Evolutionary conservation across 2,113 vertebrate genomes (phyloP).

Genomic region (Barbus barbus): DNA sequence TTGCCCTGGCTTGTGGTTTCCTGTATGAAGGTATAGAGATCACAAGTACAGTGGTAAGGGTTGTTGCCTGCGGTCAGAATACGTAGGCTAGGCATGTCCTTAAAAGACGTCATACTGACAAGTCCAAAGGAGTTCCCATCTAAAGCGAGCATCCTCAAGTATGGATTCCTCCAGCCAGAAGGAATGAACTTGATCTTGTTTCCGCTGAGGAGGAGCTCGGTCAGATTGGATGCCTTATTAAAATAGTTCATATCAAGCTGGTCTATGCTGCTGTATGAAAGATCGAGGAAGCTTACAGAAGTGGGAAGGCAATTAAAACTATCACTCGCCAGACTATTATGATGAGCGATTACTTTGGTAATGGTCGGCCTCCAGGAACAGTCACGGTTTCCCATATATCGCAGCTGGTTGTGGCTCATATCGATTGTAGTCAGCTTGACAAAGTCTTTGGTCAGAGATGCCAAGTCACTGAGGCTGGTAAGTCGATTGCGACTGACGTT

Average conservation of each 20-base stretch:
- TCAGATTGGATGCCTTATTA: constrained; percentile 64
- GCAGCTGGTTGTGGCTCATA: constrained; percentile 75
- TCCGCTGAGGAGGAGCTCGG: constrained; percentile 73
- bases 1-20: constrained; percentile 63
- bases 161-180: constrained; percentile 71
- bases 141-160: constrained; percentile 68
- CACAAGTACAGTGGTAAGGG: constrained; percentile 85
- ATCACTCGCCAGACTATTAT: constrained; percentile 67
- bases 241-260: constrained; percentile 78
- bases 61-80: constrained; percentile 80
- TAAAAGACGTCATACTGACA: constrained; percentile 75
- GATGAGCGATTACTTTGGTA: constrained; percentile 69
- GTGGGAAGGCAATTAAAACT: constrained; percentile 78
- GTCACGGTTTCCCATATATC: constrained; percentile 47
- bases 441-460: constrained; percentile 70
- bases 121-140: constrained; percentile 84
- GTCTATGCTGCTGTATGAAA: constrained; percentile 81
- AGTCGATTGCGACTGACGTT: constrained; percentile 72
- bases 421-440: constrained; percentile 70
- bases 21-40: constrained; percentile 78
- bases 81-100: constrained; percentile 71
- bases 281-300: constrained; percentile 75
- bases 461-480: constrained; percentile 68
- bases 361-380: constrained; percentile 77
- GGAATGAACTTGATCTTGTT: constrained; percentile 89